Evolutionary conservation across 2,797 vertebrate genomes (phyloP).

Genomic region (Kryptopterus vitreolus): DNA sequence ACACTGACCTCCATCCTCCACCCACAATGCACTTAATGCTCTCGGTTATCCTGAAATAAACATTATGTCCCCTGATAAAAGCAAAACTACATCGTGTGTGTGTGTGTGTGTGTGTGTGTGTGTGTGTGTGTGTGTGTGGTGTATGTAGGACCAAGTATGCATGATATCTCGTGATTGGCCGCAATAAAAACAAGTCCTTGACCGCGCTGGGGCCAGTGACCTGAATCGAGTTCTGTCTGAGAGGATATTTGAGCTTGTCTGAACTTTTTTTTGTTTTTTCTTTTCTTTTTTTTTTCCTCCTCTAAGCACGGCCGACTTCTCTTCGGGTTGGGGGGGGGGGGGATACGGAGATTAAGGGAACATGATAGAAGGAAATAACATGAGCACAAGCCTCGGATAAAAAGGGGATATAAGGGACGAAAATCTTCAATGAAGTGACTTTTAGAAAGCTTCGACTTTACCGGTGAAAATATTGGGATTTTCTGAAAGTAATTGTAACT

Average conservation of each 20-base stretch:
- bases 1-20: too few species aligned
- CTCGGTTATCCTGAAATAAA: not conserved
- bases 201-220: constrained; percentile 3
- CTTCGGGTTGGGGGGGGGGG: too few species aligned
- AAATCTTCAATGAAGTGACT: not conserved
- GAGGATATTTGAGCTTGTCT: constrained; percentile 12
- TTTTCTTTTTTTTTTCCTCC: too few species aligned
- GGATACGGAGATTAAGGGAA: constrained; percentile 4
- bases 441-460: not conserved
- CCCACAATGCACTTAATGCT: too few species aligned
- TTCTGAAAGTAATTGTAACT: too few species aligned
- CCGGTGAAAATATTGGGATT: too few species aligned
- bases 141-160: not conserved
- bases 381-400: not conserved
- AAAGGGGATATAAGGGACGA: not conserved
- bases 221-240: constrained; percentile 18
- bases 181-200: not conserved
- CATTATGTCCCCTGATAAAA: not conserved
- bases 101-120: not conserved
- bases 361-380: not conserved
- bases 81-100: not conserved
- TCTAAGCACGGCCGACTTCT: constrained; percentile 13
- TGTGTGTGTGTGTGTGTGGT: not conserved
- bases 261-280: too few species aligned
- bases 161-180: not conserved